Percentiles rank a stretch among this genome's conserved stretches.
Conservation (phyloP, 2,797 vertebrate genomes). For the Acipenser transmontanus region DNA sequence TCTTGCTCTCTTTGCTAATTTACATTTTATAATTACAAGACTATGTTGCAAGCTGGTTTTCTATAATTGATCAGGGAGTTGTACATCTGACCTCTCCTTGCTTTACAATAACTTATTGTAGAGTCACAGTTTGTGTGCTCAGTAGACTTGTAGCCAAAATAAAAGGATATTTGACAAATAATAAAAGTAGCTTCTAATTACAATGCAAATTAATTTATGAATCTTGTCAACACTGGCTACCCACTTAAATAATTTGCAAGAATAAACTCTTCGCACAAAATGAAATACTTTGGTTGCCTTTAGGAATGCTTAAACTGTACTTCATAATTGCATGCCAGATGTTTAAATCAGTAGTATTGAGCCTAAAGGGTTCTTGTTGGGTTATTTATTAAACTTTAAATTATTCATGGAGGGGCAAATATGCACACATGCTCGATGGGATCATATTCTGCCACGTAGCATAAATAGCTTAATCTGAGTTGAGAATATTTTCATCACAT, state of each 20-base stretch:
- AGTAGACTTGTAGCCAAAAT: not conserved
- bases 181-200: slow-evolving; percentile 18
- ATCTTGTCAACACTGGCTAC: slow-evolving; percentile 5
- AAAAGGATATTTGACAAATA: slow-evolving; percentile 1
- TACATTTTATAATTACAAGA: not conserved
- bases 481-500: slow-evolving; percentile 33
- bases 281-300: slow-evolving; percentile 35
- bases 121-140: not conserved
- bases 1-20: not conserved
- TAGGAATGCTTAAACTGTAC: slow-evolving; percentile 33
- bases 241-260: slow-evolving; percentile 11
- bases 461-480: slow-evolving; percentile 24
- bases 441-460: slow-evolving; percentile 29
- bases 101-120: not conserved
- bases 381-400: slow-evolving; percentile 56
- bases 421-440: slow-evolving; percentile 25
- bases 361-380: slow-evolving; percentile 49
- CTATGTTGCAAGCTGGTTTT: not conserved
- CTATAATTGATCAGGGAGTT: not conserved
- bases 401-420: slow-evolving; percentile 54
- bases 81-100: not conserved
- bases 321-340: slow-evolving; percentile 65
- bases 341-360: slow-evolving; percentile 60
- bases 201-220: slow-evolving; percentile 11
- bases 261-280: slow-evolving; percentile 21